Evolutionary conservation across 2,888 invertebrate species (phyloP), one percentile per base, ranked within the genome.

Genomic region (Drosophila prostipennis): DNA sequence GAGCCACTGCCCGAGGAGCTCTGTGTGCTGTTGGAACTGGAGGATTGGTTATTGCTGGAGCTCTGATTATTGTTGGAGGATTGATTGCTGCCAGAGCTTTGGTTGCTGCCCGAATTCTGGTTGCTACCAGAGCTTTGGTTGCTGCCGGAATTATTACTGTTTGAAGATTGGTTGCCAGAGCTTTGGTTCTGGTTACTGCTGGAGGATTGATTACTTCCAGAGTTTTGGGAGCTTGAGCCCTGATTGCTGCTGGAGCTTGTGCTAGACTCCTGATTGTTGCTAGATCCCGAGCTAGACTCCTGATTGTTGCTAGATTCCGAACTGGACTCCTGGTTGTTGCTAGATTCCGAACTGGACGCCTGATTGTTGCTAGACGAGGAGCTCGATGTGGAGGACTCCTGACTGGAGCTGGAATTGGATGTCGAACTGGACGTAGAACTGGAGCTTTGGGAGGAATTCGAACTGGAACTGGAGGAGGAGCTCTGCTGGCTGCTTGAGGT

Each of bases 401-500:
- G 72, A 19, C 36, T 74, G 3, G 78, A 77, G 19, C 65, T 61
- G 0, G 61, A 68, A 14, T 29, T 75, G 3, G 81, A 78, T 1
- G 74, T 70, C 2, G 79, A 73, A 6, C 58, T 61, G 11, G 79
- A 64, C 0, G 64, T 48, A 0, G 77, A 70, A 14, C 42, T 52
- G 6, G 81, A 74, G 3, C 67, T 77, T 7, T 78, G 76, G 0
- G 72, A 69, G 16, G 71, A 70, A 29, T 43, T 67, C 23, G 69
- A 80, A 43, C 81, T 84, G 13, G 34, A 34, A 34, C 29, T 29
- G 29, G 80, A 80, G 2, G 82, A 82, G 16, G 88, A 88, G 53
- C 80, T 90, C 16, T 89, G 89, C 11, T 90, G 89, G 57, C 77
- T 81, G 34, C 77, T 74, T 32, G 84, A 80, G 29, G 89, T 90